These are phyloP conservation scores for Loriculus beryllinus DNA, from an alignment of 2,797 vertebrate species.

Conservation along the genomic window DNA sequence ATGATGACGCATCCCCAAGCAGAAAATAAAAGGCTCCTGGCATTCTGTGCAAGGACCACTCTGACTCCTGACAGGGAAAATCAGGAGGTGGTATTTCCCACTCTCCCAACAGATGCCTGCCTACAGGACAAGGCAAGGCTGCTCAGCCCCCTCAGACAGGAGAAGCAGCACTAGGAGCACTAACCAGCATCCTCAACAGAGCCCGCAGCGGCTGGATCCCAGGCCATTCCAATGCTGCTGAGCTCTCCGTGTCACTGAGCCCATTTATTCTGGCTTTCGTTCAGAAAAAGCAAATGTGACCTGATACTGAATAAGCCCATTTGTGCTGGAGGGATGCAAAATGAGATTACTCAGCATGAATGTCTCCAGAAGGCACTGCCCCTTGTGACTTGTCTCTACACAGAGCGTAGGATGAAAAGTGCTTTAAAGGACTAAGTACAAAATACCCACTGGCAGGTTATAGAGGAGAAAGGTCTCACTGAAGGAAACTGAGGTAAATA, in stretches of 20 bases:
- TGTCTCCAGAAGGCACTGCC: not conserved
- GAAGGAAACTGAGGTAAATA: not conserved
- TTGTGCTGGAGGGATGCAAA: not conserved
- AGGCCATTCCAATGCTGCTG: not conserved
- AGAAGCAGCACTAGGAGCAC: not conserved
- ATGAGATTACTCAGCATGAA: not conserved
- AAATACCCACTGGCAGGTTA: not conserved
- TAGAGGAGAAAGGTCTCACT: not conserved
- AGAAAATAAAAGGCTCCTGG: not conserved
- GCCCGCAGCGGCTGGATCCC: not conserved
- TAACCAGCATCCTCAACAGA: not conserved
- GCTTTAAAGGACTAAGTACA: not conserved
- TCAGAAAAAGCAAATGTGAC: conserved; percentile 26
- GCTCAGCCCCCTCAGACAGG: not conserved
- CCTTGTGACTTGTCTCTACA: not conserved
- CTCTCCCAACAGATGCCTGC: not conserved
- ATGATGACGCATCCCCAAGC: not conserved
- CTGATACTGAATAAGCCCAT: not conserved
- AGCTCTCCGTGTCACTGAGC: not conserved
- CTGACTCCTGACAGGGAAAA: not conserved
- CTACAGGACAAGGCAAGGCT: not conserved
- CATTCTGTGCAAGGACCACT: not conserved
- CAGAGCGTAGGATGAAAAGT: not conserved
- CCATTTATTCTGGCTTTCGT: not conserved
- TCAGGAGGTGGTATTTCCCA: not conserved